Evolutionary conservation across 2,888 invertebrate genomes (phyloP).

Genomic region (Sturmia bella): DNA sequence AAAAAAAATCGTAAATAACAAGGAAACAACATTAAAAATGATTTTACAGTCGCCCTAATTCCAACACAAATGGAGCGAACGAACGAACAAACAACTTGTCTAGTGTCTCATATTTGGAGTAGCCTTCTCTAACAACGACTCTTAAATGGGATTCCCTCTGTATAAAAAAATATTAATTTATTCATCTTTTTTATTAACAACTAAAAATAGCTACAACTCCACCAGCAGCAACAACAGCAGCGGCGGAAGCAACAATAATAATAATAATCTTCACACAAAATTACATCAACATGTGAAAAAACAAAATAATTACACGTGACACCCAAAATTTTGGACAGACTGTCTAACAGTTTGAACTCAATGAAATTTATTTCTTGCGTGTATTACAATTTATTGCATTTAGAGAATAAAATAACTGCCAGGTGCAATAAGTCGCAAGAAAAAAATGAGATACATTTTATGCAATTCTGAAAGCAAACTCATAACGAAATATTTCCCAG

Average conservation of each 20-base stretch:
- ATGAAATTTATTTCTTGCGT: constrained; percentile 1
- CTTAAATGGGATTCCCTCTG: constrained; percentile 6
- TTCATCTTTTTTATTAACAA: background rate
- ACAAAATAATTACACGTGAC: constrained; percentile 68
- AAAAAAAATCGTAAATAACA: background rate
- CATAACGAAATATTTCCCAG: no score
- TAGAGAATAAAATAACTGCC: no score
- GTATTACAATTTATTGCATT: no score
- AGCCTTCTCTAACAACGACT: constrained; percentile 27
- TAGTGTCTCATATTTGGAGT: constrained; percentile 23
- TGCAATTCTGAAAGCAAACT: no score
- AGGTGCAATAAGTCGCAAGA: no score
- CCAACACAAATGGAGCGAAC: constrained; percentile 41
- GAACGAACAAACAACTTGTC: constrained; percentile 53
- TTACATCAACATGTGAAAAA: constrained; percentile 62
- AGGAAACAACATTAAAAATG: constrained; percentile 22
- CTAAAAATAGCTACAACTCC: background rate
- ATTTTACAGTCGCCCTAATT: constrained; percentile 60
- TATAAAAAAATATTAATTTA: background rate
- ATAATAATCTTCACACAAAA: constrained; percentile 61
- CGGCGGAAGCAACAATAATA: constrained; percentile 21
- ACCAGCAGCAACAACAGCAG: background rate
- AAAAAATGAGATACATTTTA: no score
- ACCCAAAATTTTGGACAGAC: constrained; percentile 20
- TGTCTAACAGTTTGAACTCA: constrained; percentile 2